Percentiles rank a stretch among this genome's conserved stretches.
Conservation (phyloP, 2,888 invertebrate species). For the Stenotaenia linearis region DNA sequence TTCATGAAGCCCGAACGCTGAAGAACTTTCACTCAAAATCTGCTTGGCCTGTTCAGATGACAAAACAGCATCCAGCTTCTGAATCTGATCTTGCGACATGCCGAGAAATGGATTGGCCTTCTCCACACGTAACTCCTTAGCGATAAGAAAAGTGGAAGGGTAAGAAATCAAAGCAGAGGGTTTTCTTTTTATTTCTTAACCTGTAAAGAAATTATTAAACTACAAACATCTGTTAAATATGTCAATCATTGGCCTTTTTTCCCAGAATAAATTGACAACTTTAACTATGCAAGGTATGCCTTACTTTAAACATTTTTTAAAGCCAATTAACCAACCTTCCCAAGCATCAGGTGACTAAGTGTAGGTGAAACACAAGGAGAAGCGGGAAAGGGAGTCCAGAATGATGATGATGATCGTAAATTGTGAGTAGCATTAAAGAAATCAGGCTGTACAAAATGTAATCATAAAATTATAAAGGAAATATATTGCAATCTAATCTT, state of each 20-base stretch:
- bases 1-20: constrained; percentile 31
- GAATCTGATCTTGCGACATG: constrained; percentile 53
- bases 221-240: constrained; percentile 9
- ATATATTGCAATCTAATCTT: not conserved
- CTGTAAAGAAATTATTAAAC: constrained; percentile 26
- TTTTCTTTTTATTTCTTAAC: not conserved
- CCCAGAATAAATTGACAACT: not conserved
- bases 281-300: not conserved
- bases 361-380: constrained; percentile 14
- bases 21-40: constrained; percentile 49
- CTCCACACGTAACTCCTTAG: constrained; percentile 33
- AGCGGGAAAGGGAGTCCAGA: constrained; percentile 1
- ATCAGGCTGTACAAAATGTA: not conserved
- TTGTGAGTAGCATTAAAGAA: constrained; percentile 10
- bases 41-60: constrained; percentile 54
- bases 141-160: constrained; percentile 21
- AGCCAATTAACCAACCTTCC: constrained; percentile 12
- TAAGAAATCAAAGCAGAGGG: constrained; percentile 12
- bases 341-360: not conserved
- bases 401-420: not conserved
- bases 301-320: not conserved
- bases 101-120: constrained; percentile 35
- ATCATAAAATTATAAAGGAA: constrained; percentile 13
- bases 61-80: constrained; percentile 52
- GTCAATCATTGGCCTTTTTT: not conserved